phyloP scores from a whole-genome alignment of 2,888 invertebrate species.

The Lucinisca nassula region DNA sequence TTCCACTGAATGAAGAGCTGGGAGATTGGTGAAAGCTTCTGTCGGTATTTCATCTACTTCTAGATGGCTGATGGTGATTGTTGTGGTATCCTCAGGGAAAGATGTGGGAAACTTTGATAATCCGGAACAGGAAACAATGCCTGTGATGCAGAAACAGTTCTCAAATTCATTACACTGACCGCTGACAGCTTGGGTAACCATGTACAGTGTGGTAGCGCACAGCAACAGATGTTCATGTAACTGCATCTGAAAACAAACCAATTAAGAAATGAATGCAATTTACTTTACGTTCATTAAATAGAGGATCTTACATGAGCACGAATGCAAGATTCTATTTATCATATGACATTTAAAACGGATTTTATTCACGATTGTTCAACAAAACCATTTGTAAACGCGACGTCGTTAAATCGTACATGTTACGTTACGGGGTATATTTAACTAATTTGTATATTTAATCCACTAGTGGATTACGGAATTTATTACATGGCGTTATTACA shows the following conservation, averaged over 20 bases:
- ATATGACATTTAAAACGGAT: too few species aligned
- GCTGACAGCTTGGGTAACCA: background rate
- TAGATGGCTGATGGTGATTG: background rate
- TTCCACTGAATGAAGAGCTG: slow-evolving; percentile 16
- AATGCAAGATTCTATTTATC: too few species aligned
- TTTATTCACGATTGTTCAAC: too few species aligned
- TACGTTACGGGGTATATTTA: too few species aligned
- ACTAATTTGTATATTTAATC: too few species aligned
- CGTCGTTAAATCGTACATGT: too few species aligned
- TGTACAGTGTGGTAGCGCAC: background rate
- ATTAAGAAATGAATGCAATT: too few species aligned
- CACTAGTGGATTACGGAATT: too few species aligned
- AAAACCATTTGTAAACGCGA: too few species aligned
- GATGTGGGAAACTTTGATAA: background rate
- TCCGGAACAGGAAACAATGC: background rate
- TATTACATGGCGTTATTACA: too few species aligned
- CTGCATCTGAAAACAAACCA: background rate
- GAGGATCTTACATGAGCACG: too few species aligned
- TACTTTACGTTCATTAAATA: too few species aligned
- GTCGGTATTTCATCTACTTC: slow-evolving; percentile 7
- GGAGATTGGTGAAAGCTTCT: slow-evolving; percentile 19
- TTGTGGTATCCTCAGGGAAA: background rate
- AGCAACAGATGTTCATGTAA: background rate
- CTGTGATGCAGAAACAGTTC: background rate
- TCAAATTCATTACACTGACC: background rate